Percentiles rank a stretch among this genome's conserved stretches.
These are phyloP conservation scores for Corythoichthys intestinalis DNA, from an alignment of 2,113 vertebrate genomes.

Conservation along the genomic window DNA sequence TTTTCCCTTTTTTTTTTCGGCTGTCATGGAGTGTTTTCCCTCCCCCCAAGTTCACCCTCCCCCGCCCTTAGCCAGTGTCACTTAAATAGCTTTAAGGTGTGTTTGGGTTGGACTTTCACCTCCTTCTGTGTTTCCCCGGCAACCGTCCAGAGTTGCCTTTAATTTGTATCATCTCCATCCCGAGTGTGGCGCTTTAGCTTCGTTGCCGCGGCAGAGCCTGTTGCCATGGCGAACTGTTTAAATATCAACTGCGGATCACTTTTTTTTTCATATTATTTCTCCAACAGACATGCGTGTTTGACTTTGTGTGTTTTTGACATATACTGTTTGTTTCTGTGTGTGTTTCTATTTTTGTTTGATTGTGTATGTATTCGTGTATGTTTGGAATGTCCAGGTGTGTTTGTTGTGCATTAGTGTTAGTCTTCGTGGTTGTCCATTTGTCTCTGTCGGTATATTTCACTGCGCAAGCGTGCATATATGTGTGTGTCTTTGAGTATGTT, in stretches of 20 bases:
- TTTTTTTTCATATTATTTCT: conserved; percentile 25
- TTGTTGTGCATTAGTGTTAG: conserved; percentile 12
- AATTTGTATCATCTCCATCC: conserved; percentile 71
- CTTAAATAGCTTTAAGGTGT: conserved; percentile 74
- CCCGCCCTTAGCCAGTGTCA: conserved; percentile 43
- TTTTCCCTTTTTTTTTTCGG: conserved; percentile 24
- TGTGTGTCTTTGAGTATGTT: conserved; percentile 22
- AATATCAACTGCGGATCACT: conserved; percentile 62
- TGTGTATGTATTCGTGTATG: neutral
- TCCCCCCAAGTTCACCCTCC: conserved; percentile 6
- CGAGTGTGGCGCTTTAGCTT: conserved; percentile 63
- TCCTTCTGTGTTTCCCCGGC: conserved; percentile 62
- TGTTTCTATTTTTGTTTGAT: conserved; percentile 23
- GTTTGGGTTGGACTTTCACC: conserved; percentile 76
- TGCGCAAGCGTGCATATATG: neutral
- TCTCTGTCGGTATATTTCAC: neutral
- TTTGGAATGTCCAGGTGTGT: conserved; percentile 10
- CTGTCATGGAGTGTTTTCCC: conserved; percentile 20
- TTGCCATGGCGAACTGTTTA: conserved; percentile 73
- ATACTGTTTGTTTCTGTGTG: conserved; percentile 3
- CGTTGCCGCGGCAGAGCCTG: conserved; percentile 56
- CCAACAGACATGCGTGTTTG: conserved; percentile 4
- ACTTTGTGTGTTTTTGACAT: conserved; percentile 23
- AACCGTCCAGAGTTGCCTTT: conserved; percentile 66
- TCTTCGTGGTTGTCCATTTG: conserved; percentile 22